Percentiles rank a stretch among this genome's conserved stretches.
Evolutionary conservation across 2,113 vertebrate genomes (phyloP).

Genomic region (Sebastes fasciatus): DNA sequence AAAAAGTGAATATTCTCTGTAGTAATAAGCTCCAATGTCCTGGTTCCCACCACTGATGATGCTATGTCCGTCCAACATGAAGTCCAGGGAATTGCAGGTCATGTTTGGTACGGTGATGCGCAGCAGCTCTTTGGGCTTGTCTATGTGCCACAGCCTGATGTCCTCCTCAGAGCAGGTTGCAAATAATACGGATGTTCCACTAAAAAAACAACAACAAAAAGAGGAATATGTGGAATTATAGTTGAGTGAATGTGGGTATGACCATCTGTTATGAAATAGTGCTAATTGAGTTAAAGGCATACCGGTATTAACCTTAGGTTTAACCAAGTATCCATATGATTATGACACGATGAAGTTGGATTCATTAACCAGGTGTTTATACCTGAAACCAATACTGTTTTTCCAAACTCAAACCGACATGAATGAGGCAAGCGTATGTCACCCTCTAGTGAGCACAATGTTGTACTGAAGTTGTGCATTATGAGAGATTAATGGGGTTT

Average conservation of each 20-base stretch:
- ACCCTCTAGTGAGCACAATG: constrained; percentile 70
- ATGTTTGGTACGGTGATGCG: constrained; percentile 88
- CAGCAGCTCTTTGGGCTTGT: constrained; percentile 87
- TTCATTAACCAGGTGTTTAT: neutral
- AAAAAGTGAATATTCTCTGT: neutral
- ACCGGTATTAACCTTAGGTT: neutral
- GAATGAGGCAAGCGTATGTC: constrained; percentile 25
- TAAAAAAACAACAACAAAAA: constrained; percentile 58
- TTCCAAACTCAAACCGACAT: neutral
- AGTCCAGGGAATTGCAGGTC: constrained; percentile 88
- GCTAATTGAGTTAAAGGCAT: neutral
- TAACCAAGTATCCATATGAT: neutral
- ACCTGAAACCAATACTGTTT: neutral
- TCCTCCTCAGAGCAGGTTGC: constrained; percentile 90
- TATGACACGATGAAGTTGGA: neutral
- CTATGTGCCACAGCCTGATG: constrained; percentile 90
- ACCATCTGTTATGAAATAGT: neutral
- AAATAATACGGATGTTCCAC: constrained; percentile 89
- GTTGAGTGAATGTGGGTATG: neutral
- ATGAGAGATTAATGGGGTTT: neutral
- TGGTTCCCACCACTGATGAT: constrained; percentile 89
- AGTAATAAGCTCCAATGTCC: neutral
- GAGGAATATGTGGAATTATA: constrained; percentile 7
- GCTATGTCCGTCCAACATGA: constrained; percentile 89
- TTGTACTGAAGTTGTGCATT: constrained; percentile 24